Evolutionary conservation across 2,888 invertebrate genomes (phyloP).

Genomic region (Drosophila siamana): DNA sequence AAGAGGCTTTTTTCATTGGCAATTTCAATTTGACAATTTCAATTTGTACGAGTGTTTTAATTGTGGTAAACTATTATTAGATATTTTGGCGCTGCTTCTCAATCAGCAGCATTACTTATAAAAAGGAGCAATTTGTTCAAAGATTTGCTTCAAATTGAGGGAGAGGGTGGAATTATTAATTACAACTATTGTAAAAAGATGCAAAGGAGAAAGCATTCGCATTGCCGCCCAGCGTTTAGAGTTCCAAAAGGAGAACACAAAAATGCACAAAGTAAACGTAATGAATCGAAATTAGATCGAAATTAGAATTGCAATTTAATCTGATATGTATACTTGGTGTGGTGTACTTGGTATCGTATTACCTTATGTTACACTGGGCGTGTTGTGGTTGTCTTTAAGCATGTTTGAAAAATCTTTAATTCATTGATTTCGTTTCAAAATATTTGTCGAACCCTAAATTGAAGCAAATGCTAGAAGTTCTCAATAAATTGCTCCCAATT

Average conservation of each 20-base stretch:
- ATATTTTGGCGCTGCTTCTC: conserved; percentile 6
- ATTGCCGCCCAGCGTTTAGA: conserved; percentile 84
- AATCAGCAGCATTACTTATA: conserved; percentile 27
- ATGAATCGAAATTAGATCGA: neutral
- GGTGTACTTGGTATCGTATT: conserved; percentile 5
- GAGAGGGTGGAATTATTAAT: neutral
- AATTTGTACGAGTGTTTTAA: conserved; percentile 11
- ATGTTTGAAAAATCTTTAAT: conserved; percentile 3
- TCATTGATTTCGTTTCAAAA: neutral
- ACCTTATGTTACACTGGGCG: conserved; percentile 83
- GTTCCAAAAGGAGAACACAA: conserved; percentile 53
- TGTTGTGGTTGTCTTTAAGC: conserved; percentile 73
- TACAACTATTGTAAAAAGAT: conserved; percentile 23
- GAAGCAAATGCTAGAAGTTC: conserved; percentile 29
- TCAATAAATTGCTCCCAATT: conserved; percentile 72
- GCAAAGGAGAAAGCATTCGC: conserved; percentile 38
- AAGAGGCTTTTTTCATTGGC: conserved; percentile 74
- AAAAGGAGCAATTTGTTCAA: conserved; percentile 74
- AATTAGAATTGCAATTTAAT: neutral
- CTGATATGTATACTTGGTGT: too few species aligned
- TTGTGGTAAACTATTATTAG: conserved; percentile 22
- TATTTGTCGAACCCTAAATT: conserved; percentile 8
- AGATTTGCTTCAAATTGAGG: conserved; percentile 69
- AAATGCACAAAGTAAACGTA: conserved; percentile 9
- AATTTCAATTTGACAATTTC: conserved; percentile 32